These are phyloP conservation scores for Macrocentrus cingulum DNA, from an alignment of 1,140 invertebrate species.

Conservation along the genomic window DNA sequence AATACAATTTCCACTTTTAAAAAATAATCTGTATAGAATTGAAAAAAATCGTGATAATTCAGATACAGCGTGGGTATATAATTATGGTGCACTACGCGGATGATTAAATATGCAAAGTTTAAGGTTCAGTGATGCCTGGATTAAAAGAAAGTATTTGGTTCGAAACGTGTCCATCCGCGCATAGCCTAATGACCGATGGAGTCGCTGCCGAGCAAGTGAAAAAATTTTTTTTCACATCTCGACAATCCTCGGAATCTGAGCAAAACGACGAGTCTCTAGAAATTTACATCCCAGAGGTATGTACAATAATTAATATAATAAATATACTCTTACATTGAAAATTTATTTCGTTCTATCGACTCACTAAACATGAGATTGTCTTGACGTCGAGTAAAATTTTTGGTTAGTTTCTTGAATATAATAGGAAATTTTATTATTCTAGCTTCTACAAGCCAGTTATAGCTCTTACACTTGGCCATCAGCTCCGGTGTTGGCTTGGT, in stretches of 20 bases:
- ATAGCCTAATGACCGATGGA: conserved; percentile 71
- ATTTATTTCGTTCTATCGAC: too few species aligned
- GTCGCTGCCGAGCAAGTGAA: conserved; percentile 71
- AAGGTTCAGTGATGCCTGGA: conserved; percentile 43
- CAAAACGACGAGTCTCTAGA: conserved; percentile 69
- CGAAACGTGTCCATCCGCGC: conserved; percentile 45
- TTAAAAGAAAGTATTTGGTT: conserved; percentile 47
- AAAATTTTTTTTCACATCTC: conserved; percentile 77
- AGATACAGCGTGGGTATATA: conserved; percentile 2
- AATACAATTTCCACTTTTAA: conserved; percentile 29
- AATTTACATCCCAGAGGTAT: conserved; percentile 76
- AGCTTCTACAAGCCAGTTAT: conserved; percentile 84
- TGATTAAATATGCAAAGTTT: conserved; percentile 26
- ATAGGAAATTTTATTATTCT: conserved; percentile 38
- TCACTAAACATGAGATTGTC: too few species aligned
- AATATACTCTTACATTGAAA: neutral
- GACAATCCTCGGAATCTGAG: conserved; percentile 60
- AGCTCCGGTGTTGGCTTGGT: conserved; percentile 88
- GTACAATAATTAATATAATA: conserved; percentile 5
- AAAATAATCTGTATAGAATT: conserved; percentile 3
- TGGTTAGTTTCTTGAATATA: conserved; percentile 6
- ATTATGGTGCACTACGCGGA: conserved; percentile 22
- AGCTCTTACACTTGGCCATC: conserved; percentile 95
- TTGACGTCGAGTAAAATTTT: neutral
- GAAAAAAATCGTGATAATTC: neutral